Conservation (phyloP, 2,888 invertebrate genomes). For the Plemyria rubiginata region DNA sequence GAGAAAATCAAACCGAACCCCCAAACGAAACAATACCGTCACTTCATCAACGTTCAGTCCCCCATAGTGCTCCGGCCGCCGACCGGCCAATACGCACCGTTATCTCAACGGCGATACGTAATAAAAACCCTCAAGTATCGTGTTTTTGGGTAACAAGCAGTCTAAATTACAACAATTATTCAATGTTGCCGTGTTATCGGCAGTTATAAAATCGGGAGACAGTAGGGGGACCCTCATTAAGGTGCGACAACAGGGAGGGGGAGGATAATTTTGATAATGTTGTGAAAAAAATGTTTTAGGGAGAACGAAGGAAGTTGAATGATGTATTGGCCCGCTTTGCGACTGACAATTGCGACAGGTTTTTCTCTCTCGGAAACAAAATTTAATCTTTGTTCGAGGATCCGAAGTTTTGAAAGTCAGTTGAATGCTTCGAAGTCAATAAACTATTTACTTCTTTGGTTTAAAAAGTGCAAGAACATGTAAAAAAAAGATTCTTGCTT, state of each 20-base stretch:
- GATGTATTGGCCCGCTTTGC: slow-evolving; percentile 33
- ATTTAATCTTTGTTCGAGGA: slow-evolving; percentile 24
- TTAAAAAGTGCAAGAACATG: too few species aligned
- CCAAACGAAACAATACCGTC: slow-evolving; percentile 35
- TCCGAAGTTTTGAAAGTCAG: neutral
- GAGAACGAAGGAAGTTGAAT: slow-evolving; percentile 30
- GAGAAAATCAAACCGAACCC: slow-evolving; percentile 28
- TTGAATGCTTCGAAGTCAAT: neutral
- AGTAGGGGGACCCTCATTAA: slow-evolving; percentile 68
- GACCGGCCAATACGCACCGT: slow-evolving; percentile 50
- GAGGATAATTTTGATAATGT: slow-evolving; percentile 42
- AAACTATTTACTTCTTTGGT: neutral
- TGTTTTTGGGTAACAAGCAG: slow-evolving; percentile 78
- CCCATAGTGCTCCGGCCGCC: slow-evolving; percentile 9
- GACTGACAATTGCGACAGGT: slow-evolving; percentile 29
- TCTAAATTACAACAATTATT: slow-evolving; percentile 83
- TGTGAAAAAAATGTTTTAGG: slow-evolving; percentile 39
- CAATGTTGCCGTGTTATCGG: slow-evolving; percentile 80
- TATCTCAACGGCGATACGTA: slow-evolving; percentile 66
- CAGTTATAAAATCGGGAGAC: slow-evolving; percentile 76
- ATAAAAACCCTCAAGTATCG: slow-evolving; percentile 68
- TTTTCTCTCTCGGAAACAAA: slow-evolving; percentile 3
- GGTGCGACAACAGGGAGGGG: slow-evolving; percentile 51
- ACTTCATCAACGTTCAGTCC: slow-evolving; percentile 42
- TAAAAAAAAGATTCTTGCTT: too few species aligned